Conservation (phyloP, 2,888 invertebrate genomes). For the Eilema caniola region DNA sequence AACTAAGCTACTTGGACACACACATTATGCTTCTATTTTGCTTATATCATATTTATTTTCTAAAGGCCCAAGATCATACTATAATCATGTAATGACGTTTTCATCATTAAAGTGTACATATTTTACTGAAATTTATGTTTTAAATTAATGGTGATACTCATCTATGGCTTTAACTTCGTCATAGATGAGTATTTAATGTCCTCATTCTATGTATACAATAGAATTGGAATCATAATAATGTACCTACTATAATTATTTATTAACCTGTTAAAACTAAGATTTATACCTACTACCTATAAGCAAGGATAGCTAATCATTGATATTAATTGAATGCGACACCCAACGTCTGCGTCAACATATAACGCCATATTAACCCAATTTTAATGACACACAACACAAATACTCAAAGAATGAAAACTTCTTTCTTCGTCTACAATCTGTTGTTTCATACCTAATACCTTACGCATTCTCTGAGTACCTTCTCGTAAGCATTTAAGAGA, state of each 20-base stretch:
- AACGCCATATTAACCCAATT: slow-evolving; percentile 36
- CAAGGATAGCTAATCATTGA: slow-evolving; percentile 38
- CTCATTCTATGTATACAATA: neutral
- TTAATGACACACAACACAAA: slow-evolving; percentile 50
- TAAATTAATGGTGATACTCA: neutral
- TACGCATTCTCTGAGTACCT: neutral
- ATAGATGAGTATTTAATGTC: neutral
- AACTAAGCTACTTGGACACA: too few relatives aligned
- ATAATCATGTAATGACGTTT: too few relatives aligned
- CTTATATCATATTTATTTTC: too few relatives aligned
- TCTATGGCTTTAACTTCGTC: neutral
- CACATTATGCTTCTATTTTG: too few relatives aligned
- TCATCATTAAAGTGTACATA: neutral
- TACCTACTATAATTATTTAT: neutral
- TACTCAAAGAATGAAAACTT: slow-evolving; percentile 39
- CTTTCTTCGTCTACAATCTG: neutral
- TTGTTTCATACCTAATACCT: slow-evolving; percentile 24
- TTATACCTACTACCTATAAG: slow-evolving; percentile 21
- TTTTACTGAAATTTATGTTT: neutral
- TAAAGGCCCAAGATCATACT: too few relatives aligned
- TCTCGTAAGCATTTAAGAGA: neutral
- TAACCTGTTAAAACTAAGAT: slow-evolving; percentile 23
- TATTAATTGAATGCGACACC: slow-evolving; percentile 54
- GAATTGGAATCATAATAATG: neutral
- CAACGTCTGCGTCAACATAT: slow-evolving; percentile 52